Base-by-base conservation (phyloP, 2,888 invertebrate species). In the Unio pictorum region DNA sequence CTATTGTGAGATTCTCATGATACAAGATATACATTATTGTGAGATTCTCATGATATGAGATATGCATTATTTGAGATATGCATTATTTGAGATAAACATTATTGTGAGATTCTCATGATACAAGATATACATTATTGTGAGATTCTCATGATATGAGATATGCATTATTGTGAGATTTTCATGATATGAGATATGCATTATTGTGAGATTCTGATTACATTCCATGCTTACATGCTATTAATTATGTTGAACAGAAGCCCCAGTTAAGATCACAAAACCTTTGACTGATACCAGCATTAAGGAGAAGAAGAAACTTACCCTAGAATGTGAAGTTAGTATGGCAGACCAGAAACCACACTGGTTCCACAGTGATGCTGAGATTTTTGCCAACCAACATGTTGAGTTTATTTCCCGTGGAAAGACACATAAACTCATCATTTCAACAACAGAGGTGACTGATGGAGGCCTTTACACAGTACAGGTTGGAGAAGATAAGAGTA, bases 341-440 rank as follows among this genome's bases (percentile, higher is more conserved):
- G 96, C 96, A 57, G 97, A 97, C 89, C 97, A 97, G n/a, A 91
- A 96, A 4, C 96, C 96, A 0, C 95, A 94, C 87, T 97, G 97
- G 97, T 95, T 93, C 91, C 94, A 95, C 69, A 78, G 84, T 72
- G 83, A 83, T 94, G 93, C 94, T 82, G 95, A 96, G 90, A 92
- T 96, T 1, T 95, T 94, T 84, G 95, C 95, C 64, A 95, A 95
- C 95, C 96, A 81, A 55, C 73, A 95, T 88, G 96, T 87, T 93
- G 95, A 76, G 85, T 93, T 96, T n/a, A 93, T 95, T 67, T 94
- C 95, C 86, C 95, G 96, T 91, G 95, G 83, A 4, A 72, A 67
- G 55, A 67, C 58, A 5, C 83, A 85, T 68, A 81, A 74, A 4
- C 78, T 87, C 59, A 78, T 72, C 30, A 75, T 87, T 66, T 76